These are phyloP conservation scores for Chanos chanos DNA, from an alignment of 2,797 vertebrate genomes.

Conservation along the genomic window DNA sequence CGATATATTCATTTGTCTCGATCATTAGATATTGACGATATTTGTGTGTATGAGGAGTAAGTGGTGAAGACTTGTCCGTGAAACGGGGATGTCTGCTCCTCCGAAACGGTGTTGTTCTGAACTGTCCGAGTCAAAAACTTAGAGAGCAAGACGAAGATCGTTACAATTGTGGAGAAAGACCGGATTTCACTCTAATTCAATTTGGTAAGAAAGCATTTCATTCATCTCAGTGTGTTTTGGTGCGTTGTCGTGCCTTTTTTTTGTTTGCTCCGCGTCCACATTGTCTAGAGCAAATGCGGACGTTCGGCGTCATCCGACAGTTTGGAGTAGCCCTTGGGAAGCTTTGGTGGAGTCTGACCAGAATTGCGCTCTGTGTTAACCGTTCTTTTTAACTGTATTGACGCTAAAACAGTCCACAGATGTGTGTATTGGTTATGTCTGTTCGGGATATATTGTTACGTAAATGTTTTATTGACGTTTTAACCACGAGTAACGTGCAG, in stretches of 20 bases:
- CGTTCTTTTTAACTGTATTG: too few relatives aligned
- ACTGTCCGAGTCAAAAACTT: neutral
- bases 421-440: too few relatives aligned
- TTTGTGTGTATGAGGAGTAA: neutral
- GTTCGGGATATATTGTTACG: too few relatives aligned
- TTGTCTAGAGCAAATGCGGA: conserved; percentile 8
- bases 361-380: too few relatives aligned
- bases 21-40: neutral
- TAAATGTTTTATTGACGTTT: too few relatives aligned
- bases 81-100: neutral
- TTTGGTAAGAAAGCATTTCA: conserved; percentile 26
- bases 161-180: too few relatives aligned
- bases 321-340: neutral
- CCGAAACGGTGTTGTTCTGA: neutral
- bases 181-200: neutral
- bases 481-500: too few relatives aligned
- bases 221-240: neutral
- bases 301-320: neutral
- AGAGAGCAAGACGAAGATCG: too few relatives aligned
- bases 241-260: neutral
- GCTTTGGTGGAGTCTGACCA: too few relatives aligned
- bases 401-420: too few relatives aligned
- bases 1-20: neutral
- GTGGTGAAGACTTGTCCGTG: neutral
- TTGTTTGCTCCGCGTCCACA: conserved; percentile 28